These are phyloP conservation scores for Anguilla rostrata DNA, from an alignment of 2,113 vertebrate species.

Conservation along the genomic window DNA sequence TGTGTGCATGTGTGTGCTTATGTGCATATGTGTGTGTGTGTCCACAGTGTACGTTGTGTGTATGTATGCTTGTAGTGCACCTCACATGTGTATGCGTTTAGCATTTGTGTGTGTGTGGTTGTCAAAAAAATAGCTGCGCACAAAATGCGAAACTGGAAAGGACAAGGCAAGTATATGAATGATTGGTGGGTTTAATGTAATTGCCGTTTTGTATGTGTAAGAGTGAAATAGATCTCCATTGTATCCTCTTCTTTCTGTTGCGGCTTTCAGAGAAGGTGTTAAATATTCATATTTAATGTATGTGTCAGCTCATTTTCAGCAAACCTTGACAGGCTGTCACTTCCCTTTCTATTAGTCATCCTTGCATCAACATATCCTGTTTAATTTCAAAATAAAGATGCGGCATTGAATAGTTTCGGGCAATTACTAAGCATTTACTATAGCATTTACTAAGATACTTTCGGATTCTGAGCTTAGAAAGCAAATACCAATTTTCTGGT, in stretches of 20 bases:
- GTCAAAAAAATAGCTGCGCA: too few species aligned
- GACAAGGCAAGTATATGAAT: too few species aligned
- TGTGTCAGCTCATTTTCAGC: not conserved
- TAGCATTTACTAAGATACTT: too few species aligned
- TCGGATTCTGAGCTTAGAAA: not conserved
- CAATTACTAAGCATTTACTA: too few species aligned
- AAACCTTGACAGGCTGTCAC: not conserved
- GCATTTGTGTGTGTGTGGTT: not conserved
- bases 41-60: too few species aligned
- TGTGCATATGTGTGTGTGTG: too few species aligned
- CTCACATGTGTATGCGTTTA: not conserved
- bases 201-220: too few species aligned
- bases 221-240: too few species aligned
- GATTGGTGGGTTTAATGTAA: not conserved
- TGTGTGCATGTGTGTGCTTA: not conserved
- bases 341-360: not conserved
- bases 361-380: not conserved
- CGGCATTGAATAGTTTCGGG: too few species aligned
- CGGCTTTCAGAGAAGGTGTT: not conserved
- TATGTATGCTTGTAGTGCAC: too few species aligned
- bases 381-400: not conserved
- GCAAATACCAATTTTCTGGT: not conserved
- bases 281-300: not conserved
- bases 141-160: too few species aligned
- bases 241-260: not conserved